A percentile compares a stretch with the other conserved stretches of the same genome.
Conservation (phyloP, 2,888 invertebrate species). For the Penaeus monodon region DNA sequence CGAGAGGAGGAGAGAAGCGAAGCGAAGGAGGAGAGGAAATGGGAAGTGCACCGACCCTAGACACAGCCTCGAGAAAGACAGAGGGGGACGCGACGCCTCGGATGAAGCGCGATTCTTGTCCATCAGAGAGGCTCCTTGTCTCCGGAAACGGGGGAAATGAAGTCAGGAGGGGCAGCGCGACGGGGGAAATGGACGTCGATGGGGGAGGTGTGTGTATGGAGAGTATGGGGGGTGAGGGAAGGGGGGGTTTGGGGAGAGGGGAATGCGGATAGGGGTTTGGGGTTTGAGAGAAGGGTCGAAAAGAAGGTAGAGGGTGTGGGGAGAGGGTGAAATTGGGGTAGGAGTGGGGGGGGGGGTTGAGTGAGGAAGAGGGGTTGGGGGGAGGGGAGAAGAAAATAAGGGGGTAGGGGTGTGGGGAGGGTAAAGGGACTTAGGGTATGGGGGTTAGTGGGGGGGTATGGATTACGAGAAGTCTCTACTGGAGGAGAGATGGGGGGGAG, state of each 20-base stretch:
- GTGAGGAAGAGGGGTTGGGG: background rate
- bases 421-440: background rate
- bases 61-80: background rate
- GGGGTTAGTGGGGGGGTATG: conserved; percentile 12
- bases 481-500: conserved; percentile 3
- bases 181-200: background rate
- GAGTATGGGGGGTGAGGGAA: background rate
- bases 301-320: background rate
- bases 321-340: too few relatives aligned
- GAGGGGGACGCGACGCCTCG: background rate
- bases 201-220: background rate
- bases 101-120: too few relatives aligned
- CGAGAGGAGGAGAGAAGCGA: background rate
- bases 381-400: background rate
- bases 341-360: background rate
- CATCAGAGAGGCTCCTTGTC: too few relatives aligned
- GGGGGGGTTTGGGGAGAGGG: background rate
- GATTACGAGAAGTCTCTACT: conserved; percentile 8
- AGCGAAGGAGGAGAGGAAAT: background rate
- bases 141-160: background rate
- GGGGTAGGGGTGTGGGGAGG: background rate
- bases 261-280: background rate
- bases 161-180: background rate
- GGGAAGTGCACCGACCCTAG: background rate
- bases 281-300: background rate